These are phyloP conservation scores for Crambe crambe DNA, from an alignment of 37 sponge, comb jelly and placozoan genomes.

Conservation along the genomic window DNA sequence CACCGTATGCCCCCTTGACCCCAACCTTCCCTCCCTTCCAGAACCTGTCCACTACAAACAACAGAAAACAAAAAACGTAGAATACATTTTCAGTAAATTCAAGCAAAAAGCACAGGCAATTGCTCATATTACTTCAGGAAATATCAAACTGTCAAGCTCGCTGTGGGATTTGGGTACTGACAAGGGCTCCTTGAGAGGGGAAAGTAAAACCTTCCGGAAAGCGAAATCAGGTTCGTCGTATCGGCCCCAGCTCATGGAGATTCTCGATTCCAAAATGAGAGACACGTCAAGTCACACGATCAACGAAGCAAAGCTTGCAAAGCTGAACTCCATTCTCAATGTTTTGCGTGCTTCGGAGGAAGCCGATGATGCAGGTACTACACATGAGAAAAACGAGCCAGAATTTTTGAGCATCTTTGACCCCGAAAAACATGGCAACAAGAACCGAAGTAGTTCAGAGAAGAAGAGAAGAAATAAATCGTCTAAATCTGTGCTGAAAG, in stretches of 20 bases:
- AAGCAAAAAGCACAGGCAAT: slow-evolving; percentile 6
- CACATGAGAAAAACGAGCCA: neutral
- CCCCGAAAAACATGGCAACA: neutral
- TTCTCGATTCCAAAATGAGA: neutral
- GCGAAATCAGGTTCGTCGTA: neutral
- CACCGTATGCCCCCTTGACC: slow-evolving; percentile 44
- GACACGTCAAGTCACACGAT: neutral
- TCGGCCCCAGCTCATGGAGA: neutral
- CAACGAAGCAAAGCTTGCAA: slow-evolving; percentile 5
- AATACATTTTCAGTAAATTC: slow-evolving; percentile 2
- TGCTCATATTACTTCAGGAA: neutral
- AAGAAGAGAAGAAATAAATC: neutral
- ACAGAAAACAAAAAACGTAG: neutral
- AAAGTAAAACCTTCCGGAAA: neutral
- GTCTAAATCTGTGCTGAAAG: neutral
- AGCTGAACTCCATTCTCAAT: slow-evolving; percentile 11
- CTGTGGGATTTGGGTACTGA: neutral
- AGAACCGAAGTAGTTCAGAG: neutral
- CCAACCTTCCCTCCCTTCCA: slow-evolving; percentile 39
- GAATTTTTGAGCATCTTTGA: neutral
- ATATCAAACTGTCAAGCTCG: slow-evolving; percentile 1
- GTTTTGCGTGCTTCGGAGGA: slow-evolving; percentile 6
- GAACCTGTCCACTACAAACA: slow-evolving; percentile 31
- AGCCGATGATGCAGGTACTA: neutral
- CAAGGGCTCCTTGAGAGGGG: neutral